Evolutionary conservation across 2,888 invertebrate genomes (phyloP).

Genomic region (Caenorhabditis japonica): DNA sequence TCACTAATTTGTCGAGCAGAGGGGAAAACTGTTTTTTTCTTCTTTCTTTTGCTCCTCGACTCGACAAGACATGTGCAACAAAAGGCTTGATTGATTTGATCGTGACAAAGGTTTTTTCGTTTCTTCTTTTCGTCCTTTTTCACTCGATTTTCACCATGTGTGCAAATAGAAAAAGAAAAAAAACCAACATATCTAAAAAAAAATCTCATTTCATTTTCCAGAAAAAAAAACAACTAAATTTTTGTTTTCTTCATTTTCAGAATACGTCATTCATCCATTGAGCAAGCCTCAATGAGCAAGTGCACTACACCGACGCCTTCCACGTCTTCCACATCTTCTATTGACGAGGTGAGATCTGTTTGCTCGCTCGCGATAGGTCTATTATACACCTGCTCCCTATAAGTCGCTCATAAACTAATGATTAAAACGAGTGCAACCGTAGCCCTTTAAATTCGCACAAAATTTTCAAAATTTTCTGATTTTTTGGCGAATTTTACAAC

Average conservation of each 20-base stretch:
- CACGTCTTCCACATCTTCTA: conserved; percentile 36
- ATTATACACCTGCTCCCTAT: background rate
- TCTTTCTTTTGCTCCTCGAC: background rate
- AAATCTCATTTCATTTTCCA: background rate
- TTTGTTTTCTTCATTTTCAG: conserved; percentile 5
- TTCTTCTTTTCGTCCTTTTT: background rate
- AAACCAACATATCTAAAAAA: no score
- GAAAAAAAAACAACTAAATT: background rate
- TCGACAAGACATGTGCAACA: conserved; percentile 11
- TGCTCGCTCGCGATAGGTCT: background rate
- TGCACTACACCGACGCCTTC: conserved; percentile 50
- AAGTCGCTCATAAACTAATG: no score
- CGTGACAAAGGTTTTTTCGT: background rate
- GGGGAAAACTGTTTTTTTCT: no score
- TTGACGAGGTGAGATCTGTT: conserved; percentile 33
- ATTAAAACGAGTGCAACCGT: no score
- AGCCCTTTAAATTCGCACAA: no score
- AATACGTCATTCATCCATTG: background rate
- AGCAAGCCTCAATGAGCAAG: conserved; percentile 19
- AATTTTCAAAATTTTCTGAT: no score
- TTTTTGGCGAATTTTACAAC: no score
- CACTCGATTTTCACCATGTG: background rate
- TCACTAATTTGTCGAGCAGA: no score
- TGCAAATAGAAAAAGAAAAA: no score
- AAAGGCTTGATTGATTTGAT: conserved; percentile 10